Percentiles rank a stretch among this genome's conserved stretches.
Conservation (phyloP, 2,113 vertebrate genomes). For the Melanostigma gelatinosum region DNA sequence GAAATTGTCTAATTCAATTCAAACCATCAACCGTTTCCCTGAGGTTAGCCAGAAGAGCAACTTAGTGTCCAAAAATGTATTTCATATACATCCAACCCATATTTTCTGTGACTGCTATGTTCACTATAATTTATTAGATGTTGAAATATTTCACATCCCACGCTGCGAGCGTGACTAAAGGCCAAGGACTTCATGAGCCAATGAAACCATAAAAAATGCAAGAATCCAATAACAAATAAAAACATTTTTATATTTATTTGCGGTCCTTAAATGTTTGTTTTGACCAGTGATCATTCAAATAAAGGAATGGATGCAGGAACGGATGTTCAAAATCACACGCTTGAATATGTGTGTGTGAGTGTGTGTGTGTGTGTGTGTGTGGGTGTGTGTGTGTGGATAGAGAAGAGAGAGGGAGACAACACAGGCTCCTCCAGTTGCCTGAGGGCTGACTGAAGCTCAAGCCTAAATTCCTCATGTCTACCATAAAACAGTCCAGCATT, state of each 20-base stretch:
- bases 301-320: background rate
- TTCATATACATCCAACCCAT: background rate
- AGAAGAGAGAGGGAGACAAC: constrained; percentile 46
- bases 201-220: background rate
- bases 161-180: background rate
- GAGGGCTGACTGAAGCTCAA: constrained; percentile 63
- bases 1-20: background rate
- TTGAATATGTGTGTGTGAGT: constrained; percentile 28
- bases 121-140: background rate
- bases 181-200: background rate
- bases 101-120: background rate
- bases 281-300: background rate
- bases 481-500: constrained; percentile 71
- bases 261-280: background rate
- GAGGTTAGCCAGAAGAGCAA: background rate
- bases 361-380: background rate
- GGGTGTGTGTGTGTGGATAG: constrained; percentile 38
- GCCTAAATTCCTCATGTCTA: constrained; percentile 80
- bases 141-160: background rate
- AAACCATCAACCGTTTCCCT: background rate
- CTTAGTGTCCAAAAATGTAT: background rate
- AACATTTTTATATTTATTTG: background rate
- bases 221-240: background rate
- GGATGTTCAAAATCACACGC: constrained; percentile 1
- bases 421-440: constrained; percentile 57